Conservation (phyloP, 2,888 invertebrate genomes). For the Choreutis nemorana region DNA sequence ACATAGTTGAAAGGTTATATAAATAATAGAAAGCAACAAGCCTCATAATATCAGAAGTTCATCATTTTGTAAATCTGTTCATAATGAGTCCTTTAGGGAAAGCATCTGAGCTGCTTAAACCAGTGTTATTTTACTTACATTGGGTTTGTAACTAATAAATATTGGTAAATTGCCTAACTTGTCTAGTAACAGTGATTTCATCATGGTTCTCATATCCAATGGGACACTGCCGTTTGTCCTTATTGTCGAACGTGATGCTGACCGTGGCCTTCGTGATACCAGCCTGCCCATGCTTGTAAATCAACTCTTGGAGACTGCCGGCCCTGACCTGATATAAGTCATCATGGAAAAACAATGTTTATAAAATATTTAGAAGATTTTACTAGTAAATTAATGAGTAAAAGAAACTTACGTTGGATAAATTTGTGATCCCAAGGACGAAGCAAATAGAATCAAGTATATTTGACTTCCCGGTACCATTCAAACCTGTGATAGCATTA, state of each 20-base stretch:
- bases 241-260: conserved; percentile 94
- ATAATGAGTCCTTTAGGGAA: too few species aligned
- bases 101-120: too few species aligned
- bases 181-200: conserved; percentile 92
- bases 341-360: conserved; percentile 5
- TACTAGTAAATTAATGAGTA: conserved; percentile 2
- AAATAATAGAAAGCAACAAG: too few species aligned
- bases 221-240: conserved; percentile 81
- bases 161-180: conserved; percentile 55
- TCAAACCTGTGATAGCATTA: conserved; percentile 97
- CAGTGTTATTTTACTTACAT: too few species aligned
- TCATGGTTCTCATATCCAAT: conserved; percentile 90
- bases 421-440: conserved; percentile 92
- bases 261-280: conserved; percentile 96
- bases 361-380: conserved; percentile 9
- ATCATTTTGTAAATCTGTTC: too few species aligned
- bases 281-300: conserved; percentile 97
- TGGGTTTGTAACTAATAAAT: background rate
- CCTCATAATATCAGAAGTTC: too few species aligned
- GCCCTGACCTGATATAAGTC: conserved; percentile 79
- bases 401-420: conserved; percentile 80
- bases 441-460: conserved; percentile 98
- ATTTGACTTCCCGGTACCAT: conserved; percentile 98
- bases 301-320: conserved; percentile 88
- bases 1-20: too few species aligned